phyloP scores from a whole-genome alignment of 2,113 vertebrate species.

The Gasterosteus aculeatus region DNA sequence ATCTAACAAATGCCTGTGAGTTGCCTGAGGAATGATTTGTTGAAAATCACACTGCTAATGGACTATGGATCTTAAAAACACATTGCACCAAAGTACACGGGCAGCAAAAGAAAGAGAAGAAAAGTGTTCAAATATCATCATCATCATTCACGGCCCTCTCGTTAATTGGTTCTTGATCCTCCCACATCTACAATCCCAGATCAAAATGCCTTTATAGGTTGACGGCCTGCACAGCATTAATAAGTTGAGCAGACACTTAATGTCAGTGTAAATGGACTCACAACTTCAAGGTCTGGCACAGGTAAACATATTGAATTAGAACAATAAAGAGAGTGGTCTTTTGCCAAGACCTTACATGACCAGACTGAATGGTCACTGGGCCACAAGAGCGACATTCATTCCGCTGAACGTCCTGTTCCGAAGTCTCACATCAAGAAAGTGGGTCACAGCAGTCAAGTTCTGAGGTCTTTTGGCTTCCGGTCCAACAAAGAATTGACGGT shows the following conservation, averaged over 20 bases:
- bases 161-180: slow-evolving; percentile 68
- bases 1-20: slow-evolving; percentile 40
- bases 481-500: no score
- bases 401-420: not conserved
- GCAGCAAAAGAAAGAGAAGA: slow-evolving; percentile 28
- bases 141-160: slow-evolving; percentile 47
- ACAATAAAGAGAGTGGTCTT: slow-evolving; percentile 30
- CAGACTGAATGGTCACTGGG: not conserved
- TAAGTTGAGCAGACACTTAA: slow-evolving; percentile 33
- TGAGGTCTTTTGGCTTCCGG: no score
- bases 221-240: slow-evolving; percentile 40
- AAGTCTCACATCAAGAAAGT: slow-evolving; percentile 3
- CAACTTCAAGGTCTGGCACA: slow-evolving; percentile 34
- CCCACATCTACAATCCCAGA: slow-evolving; percentile 57
- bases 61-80: slow-evolving; percentile 49
- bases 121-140: slow-evolving; percentile 53
- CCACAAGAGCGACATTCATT: slow-evolving; percentile 29
- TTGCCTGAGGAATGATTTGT: slow-evolving; percentile 43
- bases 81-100: slow-evolving; percentile 17
- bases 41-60: slow-evolving; percentile 43
- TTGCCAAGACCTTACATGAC: slow-evolving; percentile 12
- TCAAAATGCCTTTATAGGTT: slow-evolving; percentile 52
- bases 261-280: slow-evolving; percentile 27
- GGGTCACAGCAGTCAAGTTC: no score
- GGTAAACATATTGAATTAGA: slow-evolving; percentile 11